These are phyloP conservation scores for Montipora efflorescens DNA, from an alignment of 64 coral and sea anemone genomes.

Conservation along the genomic window DNA sequence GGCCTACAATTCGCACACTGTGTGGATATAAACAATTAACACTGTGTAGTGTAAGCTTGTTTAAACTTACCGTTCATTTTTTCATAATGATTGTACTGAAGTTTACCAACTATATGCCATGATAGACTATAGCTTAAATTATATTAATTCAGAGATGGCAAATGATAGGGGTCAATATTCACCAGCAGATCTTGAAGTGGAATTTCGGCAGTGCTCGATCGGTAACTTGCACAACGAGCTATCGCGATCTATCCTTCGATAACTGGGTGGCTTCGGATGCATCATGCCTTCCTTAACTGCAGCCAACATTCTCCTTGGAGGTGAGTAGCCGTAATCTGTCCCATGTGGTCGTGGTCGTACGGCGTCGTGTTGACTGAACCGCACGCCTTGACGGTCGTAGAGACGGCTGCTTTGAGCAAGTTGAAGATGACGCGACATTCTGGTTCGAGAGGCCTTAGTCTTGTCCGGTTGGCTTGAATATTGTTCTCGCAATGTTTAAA, in stretches of 20 bases:
- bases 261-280: slow-evolving; percentile 94
- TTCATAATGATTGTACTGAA: neutral
- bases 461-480: neutral
- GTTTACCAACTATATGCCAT: neutral
- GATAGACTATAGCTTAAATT: neutral
- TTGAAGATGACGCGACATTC: slow-evolving; percentile 80
- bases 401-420: slow-evolving; percentile 71
- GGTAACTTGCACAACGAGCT: slow-evolving; percentile 86
- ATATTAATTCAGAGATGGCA: neutral
- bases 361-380: slow-evolving; percentile 76
- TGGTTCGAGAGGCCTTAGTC: neutral
- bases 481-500: neutral
- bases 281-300: slow-evolving; percentile 96
- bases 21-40: neutral
- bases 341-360: slow-evolving; percentile 91
- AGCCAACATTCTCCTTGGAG: slow-evolving; percentile 88
- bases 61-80: neutral
- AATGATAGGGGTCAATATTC: slow-evolving; percentile 22
- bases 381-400: slow-evolving; percentile 90
- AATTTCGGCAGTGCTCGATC: slow-evolving; percentile 96
- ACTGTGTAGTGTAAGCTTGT: neutral
- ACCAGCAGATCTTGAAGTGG: slow-evolving; percentile 94
- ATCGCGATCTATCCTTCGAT: slow-evolving; percentile 88
- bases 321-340: slow-evolving; percentile 89
- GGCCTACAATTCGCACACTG: neutral